A percentile compares a stretch with the other conserved stretches of the same genome.
Evolutionary conservation across 2,888 invertebrate species (phyloP).

Genomic region (Polymixis flavicincta): DNA sequence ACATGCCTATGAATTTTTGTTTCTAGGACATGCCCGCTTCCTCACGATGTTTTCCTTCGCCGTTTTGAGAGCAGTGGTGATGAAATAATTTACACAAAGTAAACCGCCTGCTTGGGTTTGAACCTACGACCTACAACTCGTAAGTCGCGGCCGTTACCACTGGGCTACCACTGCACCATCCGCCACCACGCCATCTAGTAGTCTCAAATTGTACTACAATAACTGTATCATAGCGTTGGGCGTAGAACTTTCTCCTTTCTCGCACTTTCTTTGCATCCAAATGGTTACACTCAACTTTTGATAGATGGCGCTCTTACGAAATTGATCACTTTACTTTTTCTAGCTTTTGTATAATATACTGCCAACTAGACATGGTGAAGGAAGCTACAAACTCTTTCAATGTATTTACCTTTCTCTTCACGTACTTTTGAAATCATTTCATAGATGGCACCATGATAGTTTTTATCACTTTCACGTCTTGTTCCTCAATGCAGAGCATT

Average conservation of each 20-base stretch:
- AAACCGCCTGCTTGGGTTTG: too few relatives aligned
- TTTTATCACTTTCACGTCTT: background rate
- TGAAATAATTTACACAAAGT: too few relatives aligned
- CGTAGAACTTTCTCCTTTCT: conserved; percentile 2
- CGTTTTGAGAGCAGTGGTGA: too few relatives aligned
- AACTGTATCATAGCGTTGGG: rapidly evolving
- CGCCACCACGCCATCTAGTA: conserved; percentile 13
- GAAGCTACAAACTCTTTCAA: background rate
- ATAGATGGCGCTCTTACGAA: conserved; percentile 30
- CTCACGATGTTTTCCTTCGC: too few relatives aligned
- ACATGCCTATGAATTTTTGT: too few relatives aligned
- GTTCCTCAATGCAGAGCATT: background rate
- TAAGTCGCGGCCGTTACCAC: too few relatives aligned
- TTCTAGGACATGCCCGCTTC: too few relatives aligned
- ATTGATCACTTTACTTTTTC: background rate
- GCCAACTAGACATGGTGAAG: background rate
- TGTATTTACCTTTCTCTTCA: background rate
- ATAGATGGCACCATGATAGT: conserved; percentile 3
- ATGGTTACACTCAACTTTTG: background rate
- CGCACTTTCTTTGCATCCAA: background rate
- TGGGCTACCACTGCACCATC: too few relatives aligned
- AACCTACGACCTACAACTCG: too few relatives aligned
- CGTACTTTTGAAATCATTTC: background rate
- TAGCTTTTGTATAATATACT: background rate
- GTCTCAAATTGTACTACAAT: background rate